phyloP scores from a whole-genome alignment of 2,113 vertebrate genomes.

The Microcebus ravelobensis region DNA sequence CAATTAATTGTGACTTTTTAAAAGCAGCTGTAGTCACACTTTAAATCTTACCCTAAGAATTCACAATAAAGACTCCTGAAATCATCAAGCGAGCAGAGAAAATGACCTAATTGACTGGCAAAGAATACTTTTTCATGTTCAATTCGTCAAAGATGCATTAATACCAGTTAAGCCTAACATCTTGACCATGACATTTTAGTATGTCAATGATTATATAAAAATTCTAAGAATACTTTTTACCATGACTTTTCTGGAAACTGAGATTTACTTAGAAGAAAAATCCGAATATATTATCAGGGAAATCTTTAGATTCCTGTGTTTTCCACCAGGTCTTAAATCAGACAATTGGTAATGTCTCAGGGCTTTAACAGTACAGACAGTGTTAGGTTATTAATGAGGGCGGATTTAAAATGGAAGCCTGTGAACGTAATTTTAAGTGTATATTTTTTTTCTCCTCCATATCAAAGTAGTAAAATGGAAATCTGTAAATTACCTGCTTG shows the following conservation, averaged over 20 bases:
- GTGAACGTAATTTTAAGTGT: neutral
- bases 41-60: conserved; percentile 3
- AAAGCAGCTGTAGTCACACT: neutral
- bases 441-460: neutral
- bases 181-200: conserved; percentile 72
- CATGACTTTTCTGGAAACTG: conserved; percentile 34
- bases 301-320: neutral
- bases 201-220: conserved; percentile 57
- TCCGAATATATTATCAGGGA: neutral
- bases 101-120: conserved; percentile 28
- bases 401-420: neutral
- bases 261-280: conserved; percentile 51
- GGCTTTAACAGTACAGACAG: neutral
- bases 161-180: conserved; percentile 50
- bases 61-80: conserved; percentile 11
- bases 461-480: neutral
- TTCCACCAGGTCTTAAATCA: neutral
- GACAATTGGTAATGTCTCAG: neutral
- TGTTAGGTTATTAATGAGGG: neutral
- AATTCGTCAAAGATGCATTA: conserved; percentile 47
- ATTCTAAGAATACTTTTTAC: conserved; percentile 49
- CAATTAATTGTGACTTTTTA: neutral
- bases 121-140: conserved; percentile 32
- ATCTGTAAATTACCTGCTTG: neutral
- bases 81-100: conserved; percentile 47